Percentiles rank a stretch among this genome's conserved stretches.
phyloP scores from a whole-genome alignment of 2,797 vertebrate species.

The Chiroxiphia lanceolata region DNA sequence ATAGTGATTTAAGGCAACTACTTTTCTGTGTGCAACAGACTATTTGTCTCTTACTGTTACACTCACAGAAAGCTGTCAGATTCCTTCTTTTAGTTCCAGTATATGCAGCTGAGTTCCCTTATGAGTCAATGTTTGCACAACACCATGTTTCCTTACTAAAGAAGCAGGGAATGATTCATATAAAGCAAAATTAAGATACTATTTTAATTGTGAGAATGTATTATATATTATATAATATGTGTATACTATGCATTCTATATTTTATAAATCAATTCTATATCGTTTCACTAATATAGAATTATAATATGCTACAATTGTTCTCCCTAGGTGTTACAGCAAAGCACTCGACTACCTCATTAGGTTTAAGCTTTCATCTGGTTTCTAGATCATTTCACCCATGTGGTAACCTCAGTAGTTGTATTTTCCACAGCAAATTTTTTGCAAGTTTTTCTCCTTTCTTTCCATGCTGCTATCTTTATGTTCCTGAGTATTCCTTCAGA shows the following conservation, averaged over 20 bases:
- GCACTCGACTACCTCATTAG: not conserved
- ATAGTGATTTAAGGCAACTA: not conserved
- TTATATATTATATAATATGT: not conserved
- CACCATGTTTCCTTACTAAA: not conserved
- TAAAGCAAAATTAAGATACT: not conserved
- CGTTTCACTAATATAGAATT: not conserved
- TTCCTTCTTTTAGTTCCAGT: not conserved
- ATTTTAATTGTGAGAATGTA: not conserved
- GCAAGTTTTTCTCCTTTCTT: not conserved
- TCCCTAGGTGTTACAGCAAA: not conserved
- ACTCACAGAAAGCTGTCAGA: not conserved
- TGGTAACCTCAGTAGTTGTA: not conserved
- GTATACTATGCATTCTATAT: not conserved
- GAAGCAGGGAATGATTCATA: not conserved
- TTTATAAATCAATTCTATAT: not conserved
- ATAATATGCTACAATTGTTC: not conserved
- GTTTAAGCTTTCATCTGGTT: not conserved
- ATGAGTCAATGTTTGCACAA: not conserved
- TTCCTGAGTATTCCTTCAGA: not conserved
- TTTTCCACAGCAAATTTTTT: not conserved
- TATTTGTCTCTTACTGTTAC: not conserved
- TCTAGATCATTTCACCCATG: not conserved
- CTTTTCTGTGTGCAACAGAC: not conserved
- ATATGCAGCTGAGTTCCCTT: not conserved
- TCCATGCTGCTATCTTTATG: not conserved